phyloP scores from a whole-genome alignment of 2,888 invertebrate genomes.

The Druceiella hillmani region DNA sequence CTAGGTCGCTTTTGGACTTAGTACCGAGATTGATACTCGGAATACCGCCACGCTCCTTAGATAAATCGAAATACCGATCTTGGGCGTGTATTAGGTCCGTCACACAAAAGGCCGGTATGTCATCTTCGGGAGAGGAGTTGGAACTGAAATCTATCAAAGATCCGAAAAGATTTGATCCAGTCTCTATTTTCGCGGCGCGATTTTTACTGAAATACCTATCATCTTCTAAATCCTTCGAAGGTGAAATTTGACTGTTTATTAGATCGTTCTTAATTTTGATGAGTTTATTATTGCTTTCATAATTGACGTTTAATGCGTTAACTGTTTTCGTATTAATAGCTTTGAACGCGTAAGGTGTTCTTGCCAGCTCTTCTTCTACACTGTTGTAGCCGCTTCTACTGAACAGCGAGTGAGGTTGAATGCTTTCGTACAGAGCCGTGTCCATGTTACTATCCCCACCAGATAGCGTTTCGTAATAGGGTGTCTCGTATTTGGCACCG shows the following conservation, averaged over 20 bases:
- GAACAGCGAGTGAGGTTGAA: constrained; percentile 37
- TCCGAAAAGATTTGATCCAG: constrained; percentile 33
- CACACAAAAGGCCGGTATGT: constrained; percentile 39
- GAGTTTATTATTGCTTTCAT: too few relatives aligned
- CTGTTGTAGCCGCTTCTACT: constrained; percentile 45
- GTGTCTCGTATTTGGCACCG: constrained; percentile 38
- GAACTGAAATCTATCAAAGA: constrained; percentile 33
- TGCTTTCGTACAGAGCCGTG: constrained; percentile 7
- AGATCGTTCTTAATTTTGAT: too few relatives aligned
- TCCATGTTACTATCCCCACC: constrained; percentile 27
- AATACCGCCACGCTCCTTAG: constrained; percentile 26
- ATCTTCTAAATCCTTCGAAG: constrained; percentile 39
- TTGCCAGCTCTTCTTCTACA: constrained; percentile 46
- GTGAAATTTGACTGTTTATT: constrained; percentile 31
- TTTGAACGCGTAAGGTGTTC: constrained; percentile 50
- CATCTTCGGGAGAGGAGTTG: constrained; percentile 18
- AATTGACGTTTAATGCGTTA: too few relatives aligned
- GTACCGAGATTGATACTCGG: too few relatives aligned
- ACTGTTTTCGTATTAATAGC: too few relatives aligned
- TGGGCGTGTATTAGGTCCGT: constrained; percentile 46
- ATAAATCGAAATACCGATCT: constrained; percentile 44
- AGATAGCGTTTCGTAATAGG: constrained; percentile 19
- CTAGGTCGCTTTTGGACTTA: too few relatives aligned
- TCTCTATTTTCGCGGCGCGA: constrained; percentile 29
- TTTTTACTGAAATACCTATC: constrained; percentile 34